Base-by-base conservation (phyloP, 2,113 vertebrate genomes). In the Leptosomus discolor region DNA sequence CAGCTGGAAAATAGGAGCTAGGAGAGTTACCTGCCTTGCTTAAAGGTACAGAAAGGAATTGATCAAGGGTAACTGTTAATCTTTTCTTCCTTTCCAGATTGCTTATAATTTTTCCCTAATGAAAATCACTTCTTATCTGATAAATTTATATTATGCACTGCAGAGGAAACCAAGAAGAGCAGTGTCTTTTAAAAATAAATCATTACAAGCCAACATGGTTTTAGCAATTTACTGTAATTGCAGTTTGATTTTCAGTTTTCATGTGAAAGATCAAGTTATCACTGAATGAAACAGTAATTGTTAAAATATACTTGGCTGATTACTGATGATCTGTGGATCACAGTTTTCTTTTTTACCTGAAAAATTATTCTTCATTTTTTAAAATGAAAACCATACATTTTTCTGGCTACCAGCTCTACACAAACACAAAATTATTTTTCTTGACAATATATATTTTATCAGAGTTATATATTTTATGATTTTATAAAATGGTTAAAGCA, bases 161-260 rank as follows among this genome's bases (percentile, higher is more conserved):
- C 22, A 68, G 81, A 76, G 56, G 65, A 87, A 84, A 68, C 68
- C 30, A 60, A 87, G 53, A 68, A 69, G 41, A 91, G 48, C 48
- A n/a, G 32, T 21, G 18, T 41, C 53, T 81, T 89, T 92, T 68
- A 32, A 85, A 96, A 95, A 91, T 29, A 95, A 93, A 94, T 92
- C 9, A 0, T 60, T 91, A 95, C 65, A 84, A 92, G 10, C 39
- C 84, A 56, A 60, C 76, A 21, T 6, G 14, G 12, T 24, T 92
- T 78, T 64, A 93, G 58, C 39, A 84, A 78, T 96, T 94, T 78
- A 69, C 80, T 81, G 21, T 61, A 96, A 96, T 61, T 83, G 57
- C 73, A 79, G 79, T 87, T 95, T 94, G 88, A 95, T 96, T 94
- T 95, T 95, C 92, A 73, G 53, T 78, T 92, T 89, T 91, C 27